Conservation (phyloP, 2,113 vertebrate genomes). For the Phasianus colchicus region DNA sequence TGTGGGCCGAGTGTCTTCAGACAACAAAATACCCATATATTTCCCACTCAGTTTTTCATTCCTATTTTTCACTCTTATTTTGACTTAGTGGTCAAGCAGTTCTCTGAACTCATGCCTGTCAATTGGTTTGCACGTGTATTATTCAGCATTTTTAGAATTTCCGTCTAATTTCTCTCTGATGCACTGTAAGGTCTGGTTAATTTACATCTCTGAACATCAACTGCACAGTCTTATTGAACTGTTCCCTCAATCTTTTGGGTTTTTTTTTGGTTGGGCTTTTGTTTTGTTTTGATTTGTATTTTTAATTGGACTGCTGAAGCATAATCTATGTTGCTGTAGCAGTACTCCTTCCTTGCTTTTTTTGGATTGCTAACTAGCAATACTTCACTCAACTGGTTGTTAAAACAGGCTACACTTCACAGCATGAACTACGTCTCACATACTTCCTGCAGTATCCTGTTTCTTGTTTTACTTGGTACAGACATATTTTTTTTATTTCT, state of each 20-base stretch:
- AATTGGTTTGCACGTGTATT: not conserved
- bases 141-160: not conserved
- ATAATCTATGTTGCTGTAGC: not conserved
- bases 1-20: not conserved
- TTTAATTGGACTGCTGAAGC: not conserved
- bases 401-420: not conserved
- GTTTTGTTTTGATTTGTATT: too few relatives aligned
- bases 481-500: not conserved
- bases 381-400: not conserved
- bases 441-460: not conserved
- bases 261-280: too few relatives aligned
- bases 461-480: conserved; percentile 19
- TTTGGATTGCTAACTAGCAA: not conserved
- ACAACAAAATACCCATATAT: not conserved
- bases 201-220: not conserved
- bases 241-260: not conserved
- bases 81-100: not conserved
- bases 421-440: not conserved
- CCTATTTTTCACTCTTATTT: not conserved
- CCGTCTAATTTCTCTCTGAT: not conserved
- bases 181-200: not conserved
- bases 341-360: not conserved
- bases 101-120: not conserved
- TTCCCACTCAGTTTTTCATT: not conserved
- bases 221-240: not conserved